Percentiles rank a stretch among this genome's conserved stretches.
These are phyloP conservation scores for Nixonia krombeini DNA, from an alignment of 1,140 invertebrate genomes.

Conservation along the genomic window DNA sequence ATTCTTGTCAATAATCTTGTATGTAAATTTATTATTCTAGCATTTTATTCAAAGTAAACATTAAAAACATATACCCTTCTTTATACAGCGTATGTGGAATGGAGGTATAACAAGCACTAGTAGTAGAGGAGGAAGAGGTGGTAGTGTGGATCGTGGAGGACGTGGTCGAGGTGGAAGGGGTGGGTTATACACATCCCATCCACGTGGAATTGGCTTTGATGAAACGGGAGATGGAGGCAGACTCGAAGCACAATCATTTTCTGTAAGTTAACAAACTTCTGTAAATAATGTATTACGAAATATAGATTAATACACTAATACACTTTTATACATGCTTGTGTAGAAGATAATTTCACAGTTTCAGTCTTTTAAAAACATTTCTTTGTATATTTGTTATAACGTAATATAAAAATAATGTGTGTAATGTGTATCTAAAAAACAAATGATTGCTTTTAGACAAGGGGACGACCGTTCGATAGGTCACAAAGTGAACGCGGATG, in stretches of 20 bases:
- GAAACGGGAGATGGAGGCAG: constrained; percentile 69
- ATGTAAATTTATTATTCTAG: too few species aligned
- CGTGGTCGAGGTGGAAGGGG: constrained; percentile 73
- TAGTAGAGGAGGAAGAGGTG: constrained; percentile 72
- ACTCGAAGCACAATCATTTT: constrained; percentile 63
- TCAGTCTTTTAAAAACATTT: too few species aligned
- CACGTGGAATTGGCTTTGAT: constrained; percentile 73
- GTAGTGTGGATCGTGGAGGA: constrained; percentile 73
- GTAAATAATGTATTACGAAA: too few species aligned
- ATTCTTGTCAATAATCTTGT: too few species aligned
- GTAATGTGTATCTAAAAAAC: not conserved
- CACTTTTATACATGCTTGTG: too few species aligned
- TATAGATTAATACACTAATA: too few species aligned
- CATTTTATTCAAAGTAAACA: too few species aligned
- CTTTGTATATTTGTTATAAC: not conserved
- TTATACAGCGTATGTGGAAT: too few species aligned
- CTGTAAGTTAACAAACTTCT: too few species aligned
- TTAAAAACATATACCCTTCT: too few species aligned
- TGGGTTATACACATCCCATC: constrained; percentile 71
- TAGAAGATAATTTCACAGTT: too few species aligned
- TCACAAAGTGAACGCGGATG: constrained; percentile 72
- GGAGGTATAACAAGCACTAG: constrained; percentile 61
- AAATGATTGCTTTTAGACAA: constrained; percentile 45
- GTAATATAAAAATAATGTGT: not conserved
- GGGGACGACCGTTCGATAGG: constrained; percentile 66